Base-by-base conservation (phyloP, 2,113 vertebrate species). In the Dromaius novaehollandiae region DNA sequence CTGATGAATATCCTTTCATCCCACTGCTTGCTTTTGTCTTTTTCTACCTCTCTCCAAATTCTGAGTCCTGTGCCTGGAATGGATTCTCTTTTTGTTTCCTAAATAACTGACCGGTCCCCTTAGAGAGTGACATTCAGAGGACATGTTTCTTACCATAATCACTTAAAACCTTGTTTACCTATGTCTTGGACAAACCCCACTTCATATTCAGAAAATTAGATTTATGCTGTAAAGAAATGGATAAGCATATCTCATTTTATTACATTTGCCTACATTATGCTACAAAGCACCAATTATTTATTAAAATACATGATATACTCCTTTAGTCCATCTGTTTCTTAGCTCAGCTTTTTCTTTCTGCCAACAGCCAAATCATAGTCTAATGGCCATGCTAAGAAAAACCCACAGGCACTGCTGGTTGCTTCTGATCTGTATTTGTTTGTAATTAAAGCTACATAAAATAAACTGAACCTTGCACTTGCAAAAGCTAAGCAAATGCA, bases 401-500 rank as follows among this genome's bases (percentile, higher is more conserved):
- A 73, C 19, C 55, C 56, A 65, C 60, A 75, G 36, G 38, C 55
- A 56, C 46, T 79, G 46, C n/a, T 88, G 32, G 76, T 48, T 88
- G 50, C 70, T 36, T 78, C 56, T 75, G 32, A 68, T 68, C 46
- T 88, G 18, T 69, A 46, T 91, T 79, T 80, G 55, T 89, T 85
- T 96, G 76, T 58, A 77, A 76, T 70, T 75, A 88, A 87, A 95
- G 36, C 15, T 63, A 30, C 78, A 68, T 51, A 40, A 87, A 93
- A 65, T n/a, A 65, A 89, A 78, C 56, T 81, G 55, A 94, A 71
- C 50, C 55, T 65, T 68, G 26, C 60, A 66, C 22, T 78, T 60
- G 70, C 82, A 71, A 82, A 96, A 56, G 14, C 25, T 32, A 61
- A 78, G 61, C 11, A 10, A 82, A 69, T 88, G 26, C 48, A 44